Evolutionary conservation across 1,140 invertebrate species (phyloP).

Genomic region (Bombus fervidus): DNA sequence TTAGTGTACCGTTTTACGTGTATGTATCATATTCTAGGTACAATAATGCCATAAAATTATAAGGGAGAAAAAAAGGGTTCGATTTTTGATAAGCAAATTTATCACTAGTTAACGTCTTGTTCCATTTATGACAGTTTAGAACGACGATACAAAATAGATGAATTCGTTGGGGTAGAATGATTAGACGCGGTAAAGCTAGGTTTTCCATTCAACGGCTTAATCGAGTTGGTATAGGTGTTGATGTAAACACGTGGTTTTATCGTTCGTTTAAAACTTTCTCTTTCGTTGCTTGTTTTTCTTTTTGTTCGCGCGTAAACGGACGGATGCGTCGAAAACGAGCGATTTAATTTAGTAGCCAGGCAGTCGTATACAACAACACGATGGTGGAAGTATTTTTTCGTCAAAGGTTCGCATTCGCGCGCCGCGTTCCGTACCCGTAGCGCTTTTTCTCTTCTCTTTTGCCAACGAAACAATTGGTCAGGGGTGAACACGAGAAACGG

Average conservation of each 20-base stretch:
- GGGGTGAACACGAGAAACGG: constrained; percentile 36
- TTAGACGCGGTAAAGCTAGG: not conserved
- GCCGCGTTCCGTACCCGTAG: not conserved
- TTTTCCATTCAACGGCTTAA: constrained; percentile 7
- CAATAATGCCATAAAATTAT: too few relatives aligned
- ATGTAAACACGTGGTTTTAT: constrained; percentile 28
- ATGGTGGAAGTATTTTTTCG: constrained; percentile 62
- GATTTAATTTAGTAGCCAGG: constrained; percentile 63
- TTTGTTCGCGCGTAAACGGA: constrained; percentile 48
- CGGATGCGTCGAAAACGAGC: constrained; percentile 59
- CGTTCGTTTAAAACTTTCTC: constrained; percentile 41
- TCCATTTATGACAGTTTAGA: not conserved
- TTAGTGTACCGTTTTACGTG: too few relatives aligned
- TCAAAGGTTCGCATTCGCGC: constrained; percentile 44
- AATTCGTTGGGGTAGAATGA: too few relatives aligned
- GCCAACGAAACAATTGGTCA: constrained; percentile 62
- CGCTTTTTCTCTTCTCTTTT: constrained; percentile 47
- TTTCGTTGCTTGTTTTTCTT: constrained; percentile 43
- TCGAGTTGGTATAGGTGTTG: constrained; percentile 3
- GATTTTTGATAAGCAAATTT: not conserved
- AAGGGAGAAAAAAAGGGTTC: not conserved
- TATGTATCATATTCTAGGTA: too few relatives aligned
- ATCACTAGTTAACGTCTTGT: not conserved
- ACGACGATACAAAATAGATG: not conserved
- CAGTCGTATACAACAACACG: constrained; percentile 51